Conservation (phyloP, 2,797 vertebrate genomes). For the Varecia variegata region DNA sequence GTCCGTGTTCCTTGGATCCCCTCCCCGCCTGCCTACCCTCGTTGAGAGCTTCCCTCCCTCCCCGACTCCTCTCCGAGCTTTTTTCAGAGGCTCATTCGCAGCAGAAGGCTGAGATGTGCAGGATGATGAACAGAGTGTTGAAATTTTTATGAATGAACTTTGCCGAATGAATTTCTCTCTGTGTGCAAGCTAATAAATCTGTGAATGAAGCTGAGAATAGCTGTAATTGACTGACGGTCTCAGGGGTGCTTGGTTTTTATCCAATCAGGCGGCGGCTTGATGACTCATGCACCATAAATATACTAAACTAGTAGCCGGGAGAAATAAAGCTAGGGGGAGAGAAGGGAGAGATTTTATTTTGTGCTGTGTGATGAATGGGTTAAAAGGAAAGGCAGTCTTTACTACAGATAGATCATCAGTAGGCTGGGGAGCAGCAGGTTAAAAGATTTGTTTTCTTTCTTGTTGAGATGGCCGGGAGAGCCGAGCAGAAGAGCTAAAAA, state of each 20-base stretch:
- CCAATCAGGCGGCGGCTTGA: slow-evolving; percentile 89
- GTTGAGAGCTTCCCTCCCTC: neutral
- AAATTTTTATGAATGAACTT: slow-evolving; percentile 94
- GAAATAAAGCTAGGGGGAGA: slow-evolving; percentile 59
- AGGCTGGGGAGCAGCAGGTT: slow-evolving; percentile 24
- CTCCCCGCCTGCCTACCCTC: slow-evolving; percentile 4
- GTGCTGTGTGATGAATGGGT: slow-evolving; percentile 53
- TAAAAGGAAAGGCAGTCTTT: slow-evolving; percentile 42
- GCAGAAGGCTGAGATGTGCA: slow-evolving; percentile 61
- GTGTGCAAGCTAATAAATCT: slow-evolving; percentile 88
- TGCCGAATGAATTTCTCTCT: slow-evolving; percentile 88
- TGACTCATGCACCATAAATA: slow-evolving; percentile 91
- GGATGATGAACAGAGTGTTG: slow-evolving; percentile 73
- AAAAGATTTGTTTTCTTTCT: slow-evolving; percentile 2
- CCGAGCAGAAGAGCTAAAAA: slow-evolving; percentile 43
- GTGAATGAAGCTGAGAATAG: slow-evolving; percentile 91
- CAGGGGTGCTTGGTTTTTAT: slow-evolving; percentile 82
- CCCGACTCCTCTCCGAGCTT: slow-evolving; percentile 7
- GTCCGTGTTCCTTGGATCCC: slow-evolving; percentile 31
- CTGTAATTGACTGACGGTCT: slow-evolving; percentile 90
- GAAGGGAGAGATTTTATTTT: neutral
- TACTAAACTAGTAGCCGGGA: slow-evolving; percentile 75
- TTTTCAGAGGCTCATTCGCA: slow-evolving; percentile 37
- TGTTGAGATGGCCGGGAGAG: neutral
- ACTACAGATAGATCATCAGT: neutral